Percentiles rank a stretch among this genome's conserved stretches.
phyloP scores from a whole-genome alignment of 2,797 vertebrate genomes.

The Leptoclinus maculatus region DNA sequence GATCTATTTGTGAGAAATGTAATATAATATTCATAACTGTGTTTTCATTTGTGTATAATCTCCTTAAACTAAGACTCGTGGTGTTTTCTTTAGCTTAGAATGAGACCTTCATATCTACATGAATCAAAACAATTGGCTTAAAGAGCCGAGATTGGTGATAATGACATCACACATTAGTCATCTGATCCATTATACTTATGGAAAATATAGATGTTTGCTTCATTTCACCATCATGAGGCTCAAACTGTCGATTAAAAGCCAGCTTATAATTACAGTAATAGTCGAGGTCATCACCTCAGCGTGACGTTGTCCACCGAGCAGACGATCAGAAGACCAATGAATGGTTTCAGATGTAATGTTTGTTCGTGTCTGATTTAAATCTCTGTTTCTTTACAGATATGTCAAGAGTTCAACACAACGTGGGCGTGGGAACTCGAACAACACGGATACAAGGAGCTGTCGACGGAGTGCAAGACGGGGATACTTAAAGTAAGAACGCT shows the following conservation, averaged over 20 bases:
- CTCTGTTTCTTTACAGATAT: slow-evolving; percentile 83
- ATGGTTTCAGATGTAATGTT: neutral
- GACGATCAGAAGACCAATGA: neutral
- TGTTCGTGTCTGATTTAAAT: neutral
- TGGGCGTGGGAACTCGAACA: slow-evolving; percentile 99
- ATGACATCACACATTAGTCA: neutral
- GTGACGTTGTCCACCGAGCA: neutral
- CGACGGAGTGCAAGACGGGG: slow-evolving; percentile 93
- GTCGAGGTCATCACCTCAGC: no score
- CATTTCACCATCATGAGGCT: neutral
- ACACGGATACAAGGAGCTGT: slow-evolving; percentile 94
- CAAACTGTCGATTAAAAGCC: neutral
- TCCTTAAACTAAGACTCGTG: no score
- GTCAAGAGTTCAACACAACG: slow-evolving; percentile 96
- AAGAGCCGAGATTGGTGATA: no score
- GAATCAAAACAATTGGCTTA: no score
- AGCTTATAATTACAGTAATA: no score
- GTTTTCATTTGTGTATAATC: neutral
- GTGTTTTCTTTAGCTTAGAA: no score
- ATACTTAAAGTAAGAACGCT: slow-evolving; percentile 90
- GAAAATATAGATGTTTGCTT: neutral
- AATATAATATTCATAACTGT: neutral
- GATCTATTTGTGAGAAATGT: neutral
- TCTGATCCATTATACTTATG: neutral
- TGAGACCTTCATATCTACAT: neutral